Evolutionary conservation across 2,113 vertebrate genomes (phyloP).

Genomic region (Myrmophylax atrothorax): DNA sequence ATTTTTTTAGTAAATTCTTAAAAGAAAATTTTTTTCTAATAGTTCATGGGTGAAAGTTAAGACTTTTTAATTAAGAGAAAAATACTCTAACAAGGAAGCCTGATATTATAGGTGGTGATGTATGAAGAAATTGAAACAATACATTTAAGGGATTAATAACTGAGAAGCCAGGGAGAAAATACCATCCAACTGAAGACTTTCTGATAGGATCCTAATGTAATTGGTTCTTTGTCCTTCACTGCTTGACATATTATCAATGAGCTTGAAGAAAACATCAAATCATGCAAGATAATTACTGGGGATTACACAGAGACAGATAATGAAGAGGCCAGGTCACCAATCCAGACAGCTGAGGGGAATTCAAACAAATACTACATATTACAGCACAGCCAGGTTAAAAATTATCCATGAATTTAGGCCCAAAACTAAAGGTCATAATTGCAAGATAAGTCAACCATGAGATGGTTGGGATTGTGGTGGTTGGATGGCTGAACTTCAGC

Average conservation of each 20-base stretch:
- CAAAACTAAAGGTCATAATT: neutral
- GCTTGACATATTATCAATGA: constrained; percentile 48
- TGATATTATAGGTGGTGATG: neutral
- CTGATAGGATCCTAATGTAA: constrained; percentile 11
- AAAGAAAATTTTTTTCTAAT: neutral
- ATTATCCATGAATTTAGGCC: too few species aligned
- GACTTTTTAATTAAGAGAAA: neutral
- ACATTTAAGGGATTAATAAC: constrained; percentile 15
- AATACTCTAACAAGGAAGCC: neutral
- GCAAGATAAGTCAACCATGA: neutral
- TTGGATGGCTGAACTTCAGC: too few species aligned
- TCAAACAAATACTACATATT: neutral
- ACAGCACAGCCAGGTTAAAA: neutral
- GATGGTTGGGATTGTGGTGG: fast-evolving
- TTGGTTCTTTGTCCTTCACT: constrained; percentile 46
- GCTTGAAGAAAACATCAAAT: constrained; percentile 51
- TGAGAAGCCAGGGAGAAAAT: neutral
- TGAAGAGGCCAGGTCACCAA: neutral
- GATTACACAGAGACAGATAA: constrained; percentile 4
- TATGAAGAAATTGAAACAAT: neutral
- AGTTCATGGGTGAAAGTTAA: neutral
- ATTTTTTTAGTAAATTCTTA: neutral
- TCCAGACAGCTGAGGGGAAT: neutral
- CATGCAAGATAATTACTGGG: constrained; percentile 10
- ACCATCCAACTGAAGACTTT: constrained; percentile 25